These are phyloP conservation scores for Lymantria monacha DNA, from an alignment of 2,888 invertebrate genomes.

Conservation along the genomic window DNA sequence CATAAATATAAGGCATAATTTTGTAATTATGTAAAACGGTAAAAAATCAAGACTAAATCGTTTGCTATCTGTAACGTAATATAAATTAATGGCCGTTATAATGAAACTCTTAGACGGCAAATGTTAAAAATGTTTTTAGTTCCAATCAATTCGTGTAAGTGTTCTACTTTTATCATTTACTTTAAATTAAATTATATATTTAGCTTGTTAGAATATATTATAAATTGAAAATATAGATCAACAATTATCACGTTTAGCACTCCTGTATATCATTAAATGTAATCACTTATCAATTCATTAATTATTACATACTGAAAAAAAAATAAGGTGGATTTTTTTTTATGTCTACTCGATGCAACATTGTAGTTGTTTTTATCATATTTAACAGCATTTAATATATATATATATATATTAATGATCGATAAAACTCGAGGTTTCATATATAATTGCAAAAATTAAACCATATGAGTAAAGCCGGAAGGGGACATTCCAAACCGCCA, in stretches of 20 bases:
- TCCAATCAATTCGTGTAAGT: slow-evolving; percentile 63
- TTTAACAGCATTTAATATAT: slow-evolving; percentile 12
- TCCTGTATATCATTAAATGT: slow-evolving; percentile 15
- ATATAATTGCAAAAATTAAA: slow-evolving; percentile 22
- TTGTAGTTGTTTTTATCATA: slow-evolving; percentile 10
- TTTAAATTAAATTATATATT: slow-evolving; percentile 49
- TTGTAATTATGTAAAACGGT: slow-evolving; percentile 79
- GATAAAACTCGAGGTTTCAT: slow-evolving; percentile 21
- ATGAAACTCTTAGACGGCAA: slow-evolving; percentile 68
- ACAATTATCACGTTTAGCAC: slow-evolving; percentile 19
- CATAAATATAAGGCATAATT: slow-evolving; percentile 73
- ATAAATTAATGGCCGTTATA: slow-evolving; percentile 72
- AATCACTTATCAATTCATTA: slow-evolving; percentile 16
- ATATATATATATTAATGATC: slow-evolving; percentile 8
- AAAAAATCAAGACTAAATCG: slow-evolving; percentile 68
- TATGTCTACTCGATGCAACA: slow-evolving; percentile 1
- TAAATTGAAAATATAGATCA: slow-evolving; percentile 5
- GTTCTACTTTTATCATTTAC: slow-evolving; percentile 65
- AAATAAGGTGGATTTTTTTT: slow-evolving; percentile 5
- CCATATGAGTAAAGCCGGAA: slow-evolving; percentile 27
- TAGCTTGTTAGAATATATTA: slow-evolving; percentile 30
- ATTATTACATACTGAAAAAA: slow-evolving; percentile 11
- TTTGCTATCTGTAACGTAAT: slow-evolving; percentile 75
- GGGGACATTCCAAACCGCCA: slow-evolving; percentile 23
- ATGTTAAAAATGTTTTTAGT: slow-evolving; percentile 59